Evolutionary conservation across 2,113 vertebrate genomes (phyloP), one percentile per base, ranked within the genome.

Genomic region (Ctenomys sociabilis): DNA sequence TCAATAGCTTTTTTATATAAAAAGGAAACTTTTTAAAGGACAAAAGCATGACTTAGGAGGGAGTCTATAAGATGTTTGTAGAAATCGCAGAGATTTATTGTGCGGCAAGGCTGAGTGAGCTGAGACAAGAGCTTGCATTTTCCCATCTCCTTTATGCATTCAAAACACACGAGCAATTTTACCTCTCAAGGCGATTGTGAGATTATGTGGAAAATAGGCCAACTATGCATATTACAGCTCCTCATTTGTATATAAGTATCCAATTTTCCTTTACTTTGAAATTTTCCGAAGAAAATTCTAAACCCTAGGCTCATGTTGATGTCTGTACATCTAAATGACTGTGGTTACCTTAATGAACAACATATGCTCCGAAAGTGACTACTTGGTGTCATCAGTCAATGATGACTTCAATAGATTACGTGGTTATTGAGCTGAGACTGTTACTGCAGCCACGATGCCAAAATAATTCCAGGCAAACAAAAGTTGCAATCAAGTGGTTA

Each of bases 281-380:
- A 54, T 82, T 92, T 93, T 91, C 16, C 32, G 88, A 7, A 66
- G 54, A 90, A 96, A 82, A 52, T 63, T 32, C 12, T 78, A 28
- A 86, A 77, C 73, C 40, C 32, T 70, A 86, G 83, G 7, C 61
- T n/a, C 1, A 63, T 84, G 4, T 66, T 72, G 5, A 59, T 57
- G 11, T 6, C 22, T 70, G 1, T 73, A 45, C 28, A 40, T 88
- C 37, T 88, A 86, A 59, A 40, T 82, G 59, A 30, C 66, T 90
- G 10, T 26, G 28, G 28, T 75, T 86, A 66, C 70, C 16, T 24
- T 80, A 68, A 64, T 68, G 11, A 85, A 57, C 66, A 83, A 59
- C 11, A 61, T 13, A 35, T 45, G 22, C 68, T 72, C 13, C 37
- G 9, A 22, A 82, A 82, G 37, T 88, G 19, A 73, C 26, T 86